Base-by-base conservation (phyloP, 2,888 invertebrate species). In the Polydrusus tereticollis region DNA sequence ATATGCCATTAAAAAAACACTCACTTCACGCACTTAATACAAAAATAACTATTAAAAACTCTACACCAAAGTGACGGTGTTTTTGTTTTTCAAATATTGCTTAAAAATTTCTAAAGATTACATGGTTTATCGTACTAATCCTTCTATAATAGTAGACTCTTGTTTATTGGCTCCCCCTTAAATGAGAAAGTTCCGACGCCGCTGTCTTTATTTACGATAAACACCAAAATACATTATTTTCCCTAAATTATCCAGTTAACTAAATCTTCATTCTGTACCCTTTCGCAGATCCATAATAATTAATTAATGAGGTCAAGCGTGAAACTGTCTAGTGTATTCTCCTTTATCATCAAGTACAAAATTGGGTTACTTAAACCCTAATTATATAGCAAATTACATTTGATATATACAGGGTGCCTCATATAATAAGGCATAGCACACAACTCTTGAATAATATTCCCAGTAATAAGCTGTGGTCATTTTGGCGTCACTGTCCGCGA, bases 251-350 rank as follows among this genome's bases (percentile, higher is more conserved):
- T 47, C 23, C 1, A 12, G 5, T 23, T n/a, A n/a, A 21, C 12
- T 21, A 3, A 47, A 47, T 21, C 23, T 23, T 47, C 47, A n/a
- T 47, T 41, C 1, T 47, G 23, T 21, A 21, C 21, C 47, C 47
- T n/a, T 5, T 12, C 21, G n/a, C 47, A 23, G 16, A n/a, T 21
- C 47, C 47, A 6, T 47, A 47, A 6, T 47, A 47, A 47, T 21
- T 47, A 47, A 47, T 21, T n/a, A n/a, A 47, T 47, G 47, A 47
- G 47, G 47, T 21, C 47, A 47, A 47, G 47, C 23, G 47, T 21
- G 21, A 47, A 20, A 23, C 21, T 23, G 21, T 23, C 21, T 47
- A 2, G 23, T 47, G 47, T 47, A 47, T 47, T 12, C n/a, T 47
- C 47, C 21, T 21, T 47, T 47, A 21, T 47, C 21, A 12, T 5